phyloP scores from a whole-genome alignment of 23 tunicate species.

The Aplidium turbinatum region DNA sequence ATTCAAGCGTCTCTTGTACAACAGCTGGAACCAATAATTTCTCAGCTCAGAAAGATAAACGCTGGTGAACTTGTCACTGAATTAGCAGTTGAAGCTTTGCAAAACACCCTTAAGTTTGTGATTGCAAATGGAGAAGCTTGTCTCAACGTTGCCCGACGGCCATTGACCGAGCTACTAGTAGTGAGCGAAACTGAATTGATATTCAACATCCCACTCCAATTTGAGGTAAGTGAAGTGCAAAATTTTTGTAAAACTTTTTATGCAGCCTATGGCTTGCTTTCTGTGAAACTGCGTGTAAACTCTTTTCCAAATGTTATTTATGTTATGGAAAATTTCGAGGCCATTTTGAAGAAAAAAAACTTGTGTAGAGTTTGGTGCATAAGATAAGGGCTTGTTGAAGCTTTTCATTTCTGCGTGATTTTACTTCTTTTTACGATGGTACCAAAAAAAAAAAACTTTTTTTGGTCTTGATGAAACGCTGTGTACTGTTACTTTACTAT shows the following conservation, averaged over 20 bases:
- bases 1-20: conserved; percentile 13
- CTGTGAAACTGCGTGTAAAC: too few relatives aligned
- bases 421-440: too few relatives aligned
- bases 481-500: background rate
- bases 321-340: background rate
- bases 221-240: conserved; percentile 70
- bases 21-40: conserved; percentile 31
- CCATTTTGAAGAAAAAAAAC: background rate
- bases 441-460: too few relatives aligned
- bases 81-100: conserved; percentile 66
- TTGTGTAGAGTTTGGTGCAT: too few relatives aligned
- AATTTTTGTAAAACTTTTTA: too few relatives aligned
- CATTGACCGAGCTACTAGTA: conserved; percentile 54
- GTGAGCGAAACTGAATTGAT: conserved; percentile 60
- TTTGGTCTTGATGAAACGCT: too few relatives aligned
- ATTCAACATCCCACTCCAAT: conserved; percentile 71
- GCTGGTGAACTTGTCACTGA: conserved; percentile 75
- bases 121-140: conserved; percentile 56
- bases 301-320: too few relatives aligned
- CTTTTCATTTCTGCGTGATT: too few relatives aligned
- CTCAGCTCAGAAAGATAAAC: conserved; percentile 30
- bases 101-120: conserved; percentile 40
- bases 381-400: too few relatives aligned
- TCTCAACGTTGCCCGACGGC: conserved; percentile 27
- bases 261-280: too few relatives aligned